These are phyloP conservation scores for Podarcis cretensis DNA, from an alignment of 2,113 vertebrate genomes.

Conservation along the genomic window DNA sequence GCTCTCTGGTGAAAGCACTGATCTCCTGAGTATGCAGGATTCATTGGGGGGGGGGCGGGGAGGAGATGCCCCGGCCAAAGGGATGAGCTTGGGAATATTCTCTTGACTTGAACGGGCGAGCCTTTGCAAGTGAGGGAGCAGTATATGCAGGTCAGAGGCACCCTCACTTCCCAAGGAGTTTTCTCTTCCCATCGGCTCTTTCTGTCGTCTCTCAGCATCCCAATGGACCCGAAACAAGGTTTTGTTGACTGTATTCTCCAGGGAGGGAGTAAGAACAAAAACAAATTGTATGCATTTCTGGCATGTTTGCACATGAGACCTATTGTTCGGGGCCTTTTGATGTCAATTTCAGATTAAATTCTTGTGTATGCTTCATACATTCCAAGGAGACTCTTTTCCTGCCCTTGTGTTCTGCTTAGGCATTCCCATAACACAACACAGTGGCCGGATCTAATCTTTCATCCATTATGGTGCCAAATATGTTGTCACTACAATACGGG, in stretches of 20 bases:
- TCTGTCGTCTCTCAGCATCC: background rate
- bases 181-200: background rate
- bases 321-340: slow-evolving; percentile 23
- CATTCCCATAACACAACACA: slow-evolving; percentile 1
- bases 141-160: background rate
- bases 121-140: background rate
- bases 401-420: background rate
- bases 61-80: background rate
- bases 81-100: background rate
- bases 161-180: background rate
- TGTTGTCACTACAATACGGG: background rate
- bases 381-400: slow-evolving; percentile 29
- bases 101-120: background rate
- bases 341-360: slow-evolving; percentile 30
- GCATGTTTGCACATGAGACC: background rate
- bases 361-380: slow-evolving; percentile 21
- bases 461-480: slow-evolving; percentile 20
- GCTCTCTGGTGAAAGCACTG: background rate
- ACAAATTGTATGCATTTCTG: background rate
- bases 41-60: background rate
- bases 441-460: slow-evolving; percentile 15
- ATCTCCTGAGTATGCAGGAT: background rate
- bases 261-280: slow-evolving; percentile 22
- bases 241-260: slow-evolving; percentile 21
- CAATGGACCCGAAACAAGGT: slow-evolving; percentile 17